Base-by-base conservation (phyloP, 2,888 invertebrate species). In the Cosmia trapezina region DNA sequence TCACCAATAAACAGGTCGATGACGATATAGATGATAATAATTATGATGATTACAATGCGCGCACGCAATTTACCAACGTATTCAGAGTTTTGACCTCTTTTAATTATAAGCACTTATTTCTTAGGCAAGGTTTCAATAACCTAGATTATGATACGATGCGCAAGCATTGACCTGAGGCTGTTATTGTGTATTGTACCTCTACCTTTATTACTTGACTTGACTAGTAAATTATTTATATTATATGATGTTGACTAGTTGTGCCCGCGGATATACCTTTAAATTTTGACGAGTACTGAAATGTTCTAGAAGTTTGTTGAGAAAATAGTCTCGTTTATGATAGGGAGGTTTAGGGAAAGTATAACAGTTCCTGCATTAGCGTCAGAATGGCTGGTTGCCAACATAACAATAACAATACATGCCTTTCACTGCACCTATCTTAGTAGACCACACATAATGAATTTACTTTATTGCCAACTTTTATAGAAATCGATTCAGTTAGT, bases 91-190 rank as follows among this genome's bases (percentile, higher is more conserved):
- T 80, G 80, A 80, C 80, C 83, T 37, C 59, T 11, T 79, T 67
- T 61, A 70, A 66, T 78, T 78, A 61, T 53, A 19, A 33, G 51
- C 80, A 68, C 57, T 79, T 83, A 72, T 83, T 66, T 56, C 71
- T 53, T 57, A 69, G 8, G 28, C 86, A 74, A 78, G 86, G 71
- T 53, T 37, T 47, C 47, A 8, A 62, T 67, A 71, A 76, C 84
- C 86, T 66, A 86, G 72, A 60, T 81, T 12, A 4, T 28, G 37
- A 53, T 63, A 62, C 69, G 78, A 78, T 83, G 81, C 41, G 65
- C 74, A 86, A 61, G 22, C 72, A 76, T 81, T 79, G 82, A 86
- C 80, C 81, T 70, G 47, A 22, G 19, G 17, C 54, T 57, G 47
- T 78, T 68, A 81, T 82, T 81, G 73, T 66, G 56, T 54, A 61